phyloP scores from a whole-genome alignment of 2,888 invertebrate genomes.

The Lathronympha strigana region DNA sequence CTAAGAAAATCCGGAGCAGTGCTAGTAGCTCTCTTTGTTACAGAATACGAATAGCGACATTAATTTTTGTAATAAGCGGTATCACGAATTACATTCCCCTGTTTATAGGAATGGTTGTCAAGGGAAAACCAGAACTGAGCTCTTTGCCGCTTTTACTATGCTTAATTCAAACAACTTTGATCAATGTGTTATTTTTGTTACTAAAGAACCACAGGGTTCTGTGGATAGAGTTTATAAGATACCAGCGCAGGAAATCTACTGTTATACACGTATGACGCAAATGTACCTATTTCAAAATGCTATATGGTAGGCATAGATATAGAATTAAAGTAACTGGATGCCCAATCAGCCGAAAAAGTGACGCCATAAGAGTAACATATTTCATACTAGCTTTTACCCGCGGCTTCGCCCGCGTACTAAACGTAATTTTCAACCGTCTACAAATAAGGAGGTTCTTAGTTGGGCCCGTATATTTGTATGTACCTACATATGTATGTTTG shows the following conservation, averaged over 20 bases:
- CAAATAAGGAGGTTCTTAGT: too few species aligned
- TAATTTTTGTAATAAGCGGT: slow-evolving; percentile 24
- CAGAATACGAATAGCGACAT: slow-evolving; percentile 13
- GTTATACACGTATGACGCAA: background rate
- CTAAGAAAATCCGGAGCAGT: slow-evolving; percentile 16
- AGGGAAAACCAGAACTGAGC: background rate
- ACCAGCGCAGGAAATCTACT: background rate
- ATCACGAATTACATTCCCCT: background rate
- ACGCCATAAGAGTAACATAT: too few species aligned
- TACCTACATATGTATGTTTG: too few species aligned
- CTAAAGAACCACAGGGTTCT: slow-evolving; percentile 16
- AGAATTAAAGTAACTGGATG: too few species aligned
- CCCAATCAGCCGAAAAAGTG: too few species aligned
- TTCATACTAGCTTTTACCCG: too few species aligned
- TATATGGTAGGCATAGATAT: too few species aligned
- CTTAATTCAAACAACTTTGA: slow-evolving; percentile 13
- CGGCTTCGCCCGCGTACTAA: too few species aligned
- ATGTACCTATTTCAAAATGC: background rate
- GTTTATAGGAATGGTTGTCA: background rate
- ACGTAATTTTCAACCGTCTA: too few species aligned
- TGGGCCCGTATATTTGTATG: too few species aligned
- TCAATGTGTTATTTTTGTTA: slow-evolving; percentile 13
- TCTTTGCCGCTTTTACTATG: background rate
- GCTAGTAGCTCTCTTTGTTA: background rate
- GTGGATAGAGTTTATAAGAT: slow-evolving; percentile 25